These are phyloP conservation scores for Eilema depressum DNA, from an alignment of 2,888 invertebrate species.

Conservation along the genomic window DNA sequence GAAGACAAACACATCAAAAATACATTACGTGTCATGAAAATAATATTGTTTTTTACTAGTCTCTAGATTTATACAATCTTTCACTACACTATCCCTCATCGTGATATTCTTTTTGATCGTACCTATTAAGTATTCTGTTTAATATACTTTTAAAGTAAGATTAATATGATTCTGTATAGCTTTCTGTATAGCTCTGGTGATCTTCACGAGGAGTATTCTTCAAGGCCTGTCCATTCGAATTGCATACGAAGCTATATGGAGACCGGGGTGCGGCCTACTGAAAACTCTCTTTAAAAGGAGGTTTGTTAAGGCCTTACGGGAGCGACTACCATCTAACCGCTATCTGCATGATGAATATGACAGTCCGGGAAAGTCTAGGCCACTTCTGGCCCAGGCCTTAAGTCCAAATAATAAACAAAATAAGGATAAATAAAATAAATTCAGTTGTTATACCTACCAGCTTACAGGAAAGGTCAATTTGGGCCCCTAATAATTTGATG, in stretches of 20 bases:
- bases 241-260: no score
- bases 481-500: background rate
- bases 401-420: no score
- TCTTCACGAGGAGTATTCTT: background rate
- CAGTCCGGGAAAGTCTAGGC: background rate
- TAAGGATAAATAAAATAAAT: no score
- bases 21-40: slow-evolving; percentile 47
- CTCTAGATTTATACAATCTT: background rate
- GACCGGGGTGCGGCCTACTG: no score
- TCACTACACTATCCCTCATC: background rate
- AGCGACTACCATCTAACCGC: no score
- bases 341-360: no score
- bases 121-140: background rate
- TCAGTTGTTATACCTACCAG: background rate
- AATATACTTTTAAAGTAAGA: background rate
- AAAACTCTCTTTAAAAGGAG: no score
- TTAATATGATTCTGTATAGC: background rate
- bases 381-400: background rate
- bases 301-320: no score
- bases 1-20: slow-evolving; percentile 40
- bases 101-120: background rate
- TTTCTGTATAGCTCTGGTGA: no score
- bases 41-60: slow-evolving; percentile 31
- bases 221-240: background rate
- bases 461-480: background rate